Evolutionary conservation across 2,888 invertebrate genomes (phyloP), one percentile per base, ranked within the genome.

Genomic region (Hyposoter didymator): DNA sequence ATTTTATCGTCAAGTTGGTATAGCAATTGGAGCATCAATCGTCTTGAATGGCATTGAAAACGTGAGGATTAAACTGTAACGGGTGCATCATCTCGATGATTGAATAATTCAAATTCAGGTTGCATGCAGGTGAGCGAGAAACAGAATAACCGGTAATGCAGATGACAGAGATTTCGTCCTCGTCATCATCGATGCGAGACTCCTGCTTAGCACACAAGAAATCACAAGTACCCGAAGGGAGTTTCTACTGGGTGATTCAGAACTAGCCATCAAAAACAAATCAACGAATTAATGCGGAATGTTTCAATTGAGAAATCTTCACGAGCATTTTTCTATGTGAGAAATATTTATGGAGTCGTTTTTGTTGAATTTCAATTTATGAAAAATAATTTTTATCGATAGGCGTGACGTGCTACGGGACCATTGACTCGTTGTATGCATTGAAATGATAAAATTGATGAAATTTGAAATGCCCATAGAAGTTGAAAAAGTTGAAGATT

Each of bases 121-220:
- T 14, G 28, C 67, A 28, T 78, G 7, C 55, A 3, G 12, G 5
- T 12, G 17, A 17, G 39, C n/a, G 55, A 78, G 39, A 78, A 28
- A 28, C 43, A 55, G 55, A 55, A 55, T 78, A 67, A 67, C 55
- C 22, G 55, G 67, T 35, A 66, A 74, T 76, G 82, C 76, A 73
- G 66, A 72, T 82, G 82, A 67, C 82, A 72, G 82, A 59, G 10
- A 28, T 67, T 55, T 66, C 72, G 66, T 59, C 66, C 55, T 72
- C 64, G 72, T 72, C 70, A 52, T 72, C 67, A 66, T 70, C 64
- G 52, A 45, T 76, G 66, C 59, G 49, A 72, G n/a, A 45, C 32
- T 78, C 52, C 66, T 74, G 74, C 45, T 76, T 3, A 43, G 14
- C 47, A 28, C 7, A 75, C 75, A 47, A 35, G n/a, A 22, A 64